A percentile compares a stretch with the other conserved stretches of the same genome.
Evolutionary conservation across 2,797 vertebrate genomes (phyloP).

Genomic region (Muraenolepis orangiensis): DNA sequence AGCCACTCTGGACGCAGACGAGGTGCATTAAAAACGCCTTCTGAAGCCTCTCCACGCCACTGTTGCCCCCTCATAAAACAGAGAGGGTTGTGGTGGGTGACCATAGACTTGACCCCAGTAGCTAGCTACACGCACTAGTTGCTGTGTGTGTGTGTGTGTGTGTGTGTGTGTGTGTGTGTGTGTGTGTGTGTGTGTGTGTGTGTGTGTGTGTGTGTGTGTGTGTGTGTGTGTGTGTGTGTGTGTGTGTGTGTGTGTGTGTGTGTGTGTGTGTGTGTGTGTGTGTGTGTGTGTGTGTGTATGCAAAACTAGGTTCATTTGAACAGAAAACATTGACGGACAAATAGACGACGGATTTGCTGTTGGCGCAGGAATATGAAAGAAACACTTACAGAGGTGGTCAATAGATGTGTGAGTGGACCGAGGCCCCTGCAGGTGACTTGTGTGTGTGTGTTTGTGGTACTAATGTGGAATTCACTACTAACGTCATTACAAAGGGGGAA

Average conservation of each 20-base stretch:
- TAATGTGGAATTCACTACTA: slow-evolving; percentile 55
- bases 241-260: no score
- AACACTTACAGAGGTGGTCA: slow-evolving; percentile 47
- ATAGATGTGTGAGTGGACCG: slow-evolving; percentile 44
- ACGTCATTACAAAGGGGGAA: slow-evolving; percentile 49
- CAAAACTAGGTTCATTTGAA: slow-evolving; percentile 14
- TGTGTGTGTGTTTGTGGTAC: slow-evolving; percentile 58
- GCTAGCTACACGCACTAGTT: neutral
- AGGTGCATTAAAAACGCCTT: slow-evolving; percentile 45
- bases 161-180: neutral
- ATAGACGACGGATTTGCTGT: neutral
- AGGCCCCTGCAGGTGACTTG: slow-evolving; percentile 53
- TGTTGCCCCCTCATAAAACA: slow-evolving; percentile 35
- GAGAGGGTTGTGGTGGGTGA: slow-evolving; percentile 21
- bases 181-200: no score
- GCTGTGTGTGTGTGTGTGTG: neutral
- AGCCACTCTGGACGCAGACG: slow-evolving; percentile 45
- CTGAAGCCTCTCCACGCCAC: slow-evolving; percentile 40
- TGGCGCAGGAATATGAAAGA: slow-evolving; percentile 17
- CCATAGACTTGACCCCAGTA: slow-evolving; percentile 10
- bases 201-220: no score
- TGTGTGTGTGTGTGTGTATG: no score
- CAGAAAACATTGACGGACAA: slow-evolving; percentile 20
- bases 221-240: neutral
- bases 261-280: no score